phyloP scores from a whole-genome alignment of 2,113 vertebrate species.

The Lathamus discolor region DNA sequence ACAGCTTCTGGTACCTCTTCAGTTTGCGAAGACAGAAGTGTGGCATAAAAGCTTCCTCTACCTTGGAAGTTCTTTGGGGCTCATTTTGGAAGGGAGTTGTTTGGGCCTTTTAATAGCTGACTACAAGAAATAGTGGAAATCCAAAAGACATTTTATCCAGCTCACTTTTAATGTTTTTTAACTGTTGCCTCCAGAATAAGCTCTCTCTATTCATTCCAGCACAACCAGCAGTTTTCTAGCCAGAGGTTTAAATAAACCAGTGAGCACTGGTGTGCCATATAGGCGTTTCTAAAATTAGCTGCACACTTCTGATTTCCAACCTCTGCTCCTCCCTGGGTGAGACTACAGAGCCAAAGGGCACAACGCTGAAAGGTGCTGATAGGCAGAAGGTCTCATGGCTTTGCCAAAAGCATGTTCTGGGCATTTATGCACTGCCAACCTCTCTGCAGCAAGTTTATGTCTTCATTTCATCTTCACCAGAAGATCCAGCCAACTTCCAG shows the following conservation, averaged over 20 bases:
- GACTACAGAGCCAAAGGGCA: neutral
- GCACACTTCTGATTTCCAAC: neutral
- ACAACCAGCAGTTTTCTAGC: conserved; percentile 15
- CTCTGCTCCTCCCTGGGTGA: neutral
- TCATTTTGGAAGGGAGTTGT: neutral
- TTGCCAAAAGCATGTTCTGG: neutral
- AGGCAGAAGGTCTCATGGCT: neutral
- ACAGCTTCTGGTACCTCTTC: neutral
- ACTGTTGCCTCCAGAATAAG: neutral
- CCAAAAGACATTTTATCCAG: neutral
- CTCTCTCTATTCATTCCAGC: neutral
- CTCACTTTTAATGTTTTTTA: neutral
- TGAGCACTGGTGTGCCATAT: neutral
- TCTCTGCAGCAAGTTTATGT: neutral
- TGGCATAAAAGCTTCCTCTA: neutral
- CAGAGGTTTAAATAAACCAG: conserved; percentile 22
- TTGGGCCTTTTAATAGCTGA: neutral
- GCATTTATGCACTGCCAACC: neutral
- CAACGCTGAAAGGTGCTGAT: neutral
- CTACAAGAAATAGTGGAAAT: neutral
- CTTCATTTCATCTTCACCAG: neutral
- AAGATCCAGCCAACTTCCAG: neutral
- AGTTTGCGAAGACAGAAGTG: neutral
- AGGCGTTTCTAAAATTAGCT: conserved; percentile 1
- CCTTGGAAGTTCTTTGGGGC: neutral